Evolutionary conservation across 2,888 invertebrate species (phyloP), one percentile per base, ranked within the genome.

Genomic region (Hirtodrosophila trivittata): DNA sequence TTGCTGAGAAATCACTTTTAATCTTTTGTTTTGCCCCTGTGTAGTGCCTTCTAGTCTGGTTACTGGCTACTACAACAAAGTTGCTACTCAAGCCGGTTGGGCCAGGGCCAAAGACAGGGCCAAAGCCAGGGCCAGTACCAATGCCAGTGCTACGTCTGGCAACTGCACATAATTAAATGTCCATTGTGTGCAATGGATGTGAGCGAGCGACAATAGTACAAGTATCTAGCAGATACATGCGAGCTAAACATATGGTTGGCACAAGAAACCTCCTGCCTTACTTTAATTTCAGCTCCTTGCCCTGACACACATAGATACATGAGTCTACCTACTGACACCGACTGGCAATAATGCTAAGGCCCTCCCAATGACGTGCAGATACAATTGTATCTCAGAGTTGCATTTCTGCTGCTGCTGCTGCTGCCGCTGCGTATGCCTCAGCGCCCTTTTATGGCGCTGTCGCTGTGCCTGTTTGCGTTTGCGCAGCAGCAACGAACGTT

Each of bases 181-280:
- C 66, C 68, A 74, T 77, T 82, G 86, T 78, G 46, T 39, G 57
- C 41, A 26, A 21, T 51, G 54, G 57, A 33, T 12, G 30, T 9
- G 7, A 25, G 42, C 12, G n/a, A 57, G 52, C 62, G 52, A 66
- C 45, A 70, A 70, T 39, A 51, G 55, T 32, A 49, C 14, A 47
- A 35, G 69, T 59, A 75, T 71, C 72, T 71, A 57, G 54, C 59
- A 75, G 71, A 77, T 65, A 58, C 74, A 74, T 74, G 63, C 64
- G 47, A 65, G 30, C 49, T 45, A 66, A 74, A 77, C 85, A 81
- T 85, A 85, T 73, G 85, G 59, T 66, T 69, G 75, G 82, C 62
- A 77, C 89, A 87, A 89, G 86, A 89, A 89, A 89, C 89, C 90
- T 89, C 89, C 90, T 89, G 89, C 90, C 89, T 89, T 90, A 89